Evolutionary conservation across 2,113 vertebrate species (phyloP), one percentile per base, ranked within the genome.

Genomic region (Rhinichthys klamathensis): DNA sequence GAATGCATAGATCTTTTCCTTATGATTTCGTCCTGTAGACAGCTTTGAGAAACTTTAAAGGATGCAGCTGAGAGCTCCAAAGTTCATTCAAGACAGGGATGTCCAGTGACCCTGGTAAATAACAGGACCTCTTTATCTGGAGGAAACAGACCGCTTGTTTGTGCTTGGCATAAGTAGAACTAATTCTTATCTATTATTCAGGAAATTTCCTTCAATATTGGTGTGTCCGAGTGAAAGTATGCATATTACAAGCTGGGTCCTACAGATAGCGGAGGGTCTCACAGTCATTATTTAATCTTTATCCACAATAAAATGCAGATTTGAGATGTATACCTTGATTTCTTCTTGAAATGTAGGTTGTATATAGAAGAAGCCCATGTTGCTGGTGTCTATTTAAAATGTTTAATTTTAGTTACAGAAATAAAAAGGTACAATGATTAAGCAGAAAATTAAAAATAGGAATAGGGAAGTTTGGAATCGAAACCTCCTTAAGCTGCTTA

Each of bases 111-210:
- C 87, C 85, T 82, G 76, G 70, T n/a, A 38, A 80, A 85, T 88
- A 88, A 90, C 80, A 65, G 87, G 89, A 92, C 90, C 90, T 88
- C 92, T 93, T 94, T 94, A 94, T 94, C 93, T 85, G 82, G 88
- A 92, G 92, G 93, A 94, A 94, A 91, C 94, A 94, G 93, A 85
- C 89, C 23, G 83, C 79, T 89, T 94, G 92, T 93, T 89, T 84
- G 90, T 51, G 90, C 89, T 86, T 81, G 49, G 81, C 89, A 89
- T 83, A 90, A 91, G 89, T 85, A 91, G 90, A 91, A 89, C 90
- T 92, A 90, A 88, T 89, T 88, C 91, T 93, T 93, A 93, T 94
- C 93, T 92, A 54, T 87, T 75, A 1, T 88, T 92, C 82, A 84
- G 87, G 88, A 86, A 67, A 85, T 92, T 93, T 94, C 91, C 91